phyloP scores from a whole-genome alignment of 2,113 vertebrate genomes.

The Sminthopsis crassicaudata region DNA sequence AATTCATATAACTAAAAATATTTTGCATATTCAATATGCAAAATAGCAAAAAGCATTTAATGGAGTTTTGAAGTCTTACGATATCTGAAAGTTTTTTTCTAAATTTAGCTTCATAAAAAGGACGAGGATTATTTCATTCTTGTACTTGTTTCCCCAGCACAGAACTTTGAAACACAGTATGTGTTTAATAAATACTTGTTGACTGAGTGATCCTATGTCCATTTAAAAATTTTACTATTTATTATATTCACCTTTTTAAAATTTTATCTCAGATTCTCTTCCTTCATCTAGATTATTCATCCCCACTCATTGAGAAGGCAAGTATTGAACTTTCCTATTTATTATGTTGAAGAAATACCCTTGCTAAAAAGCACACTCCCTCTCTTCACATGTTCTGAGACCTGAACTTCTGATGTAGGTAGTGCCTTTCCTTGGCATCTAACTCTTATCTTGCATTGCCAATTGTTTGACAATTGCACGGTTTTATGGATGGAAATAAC shows the following conservation, averaged over 20 bases:
- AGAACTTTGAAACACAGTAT: neutral
- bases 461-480: no score
- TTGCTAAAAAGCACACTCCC: neutral
- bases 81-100: neutral
- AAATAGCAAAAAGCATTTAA: neutral
- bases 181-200: neutral
- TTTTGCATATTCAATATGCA: neutral
- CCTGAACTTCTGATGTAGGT: neutral
- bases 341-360: neutral
- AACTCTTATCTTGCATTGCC: neutral
- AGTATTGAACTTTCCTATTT: neutral
- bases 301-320: neutral
- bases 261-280: neutral
- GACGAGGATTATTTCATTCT: neutral
- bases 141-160: neutral
- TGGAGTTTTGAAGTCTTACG: neutral
- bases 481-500: neutral
- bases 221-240: neutral
- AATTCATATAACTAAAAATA: neutral
- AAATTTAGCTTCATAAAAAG: neutral
- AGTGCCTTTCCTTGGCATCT: neutral
- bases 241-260: neutral
- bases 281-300: neutral
- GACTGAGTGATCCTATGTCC: neutral
- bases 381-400: neutral